Conservation (phyloP, 2,888 invertebrate species). For the Torymus tubicola region DNA sequence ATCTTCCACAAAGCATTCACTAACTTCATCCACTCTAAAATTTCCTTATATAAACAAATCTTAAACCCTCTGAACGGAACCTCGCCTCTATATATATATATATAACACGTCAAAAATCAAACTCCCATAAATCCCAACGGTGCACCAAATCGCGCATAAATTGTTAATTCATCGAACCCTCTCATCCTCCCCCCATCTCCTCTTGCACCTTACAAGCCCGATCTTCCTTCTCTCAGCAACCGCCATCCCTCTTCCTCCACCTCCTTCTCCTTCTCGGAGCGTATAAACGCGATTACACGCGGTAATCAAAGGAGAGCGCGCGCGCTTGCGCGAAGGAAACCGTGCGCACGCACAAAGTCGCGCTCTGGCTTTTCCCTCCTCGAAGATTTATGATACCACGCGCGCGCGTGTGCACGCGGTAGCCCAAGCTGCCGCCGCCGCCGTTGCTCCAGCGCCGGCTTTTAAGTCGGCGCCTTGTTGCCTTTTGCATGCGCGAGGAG, state of each 20-base stretch:
- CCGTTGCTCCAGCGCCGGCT: too few relatives aligned
- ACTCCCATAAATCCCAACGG: neutral
- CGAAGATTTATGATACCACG: slow-evolving; percentile 35
- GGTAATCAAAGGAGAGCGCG: slow-evolving; percentile 36
- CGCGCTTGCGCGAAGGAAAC: slow-evolving; percentile 5
- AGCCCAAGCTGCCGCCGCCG: too few relatives aligned
- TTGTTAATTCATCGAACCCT: slow-evolving; percentile 30
- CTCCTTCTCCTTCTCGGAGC: neutral
- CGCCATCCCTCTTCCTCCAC: neutral
- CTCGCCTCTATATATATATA: too few relatives aligned
- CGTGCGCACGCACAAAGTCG: slow-evolving; percentile 19
- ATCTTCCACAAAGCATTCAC: too few relatives aligned
- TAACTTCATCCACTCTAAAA: too few relatives aligned
- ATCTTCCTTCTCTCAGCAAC: neutral
- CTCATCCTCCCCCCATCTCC: neutral
- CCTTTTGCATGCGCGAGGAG: too few relatives aligned
- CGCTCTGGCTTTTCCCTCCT: slow-evolving; percentile 19
- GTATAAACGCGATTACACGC: slow-evolving; percentile 43
- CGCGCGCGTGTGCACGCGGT: neutral
- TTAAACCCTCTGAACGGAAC: neutral
- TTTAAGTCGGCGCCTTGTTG: too few relatives aligned
- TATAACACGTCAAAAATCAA: neutral
- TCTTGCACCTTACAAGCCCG: neutral
- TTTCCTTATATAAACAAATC: too few relatives aligned
- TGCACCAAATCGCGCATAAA: neutral